phyloP scores from a whole-genome alignment of 2,888 invertebrate species.

The Tachystola acroxantha region DNA sequence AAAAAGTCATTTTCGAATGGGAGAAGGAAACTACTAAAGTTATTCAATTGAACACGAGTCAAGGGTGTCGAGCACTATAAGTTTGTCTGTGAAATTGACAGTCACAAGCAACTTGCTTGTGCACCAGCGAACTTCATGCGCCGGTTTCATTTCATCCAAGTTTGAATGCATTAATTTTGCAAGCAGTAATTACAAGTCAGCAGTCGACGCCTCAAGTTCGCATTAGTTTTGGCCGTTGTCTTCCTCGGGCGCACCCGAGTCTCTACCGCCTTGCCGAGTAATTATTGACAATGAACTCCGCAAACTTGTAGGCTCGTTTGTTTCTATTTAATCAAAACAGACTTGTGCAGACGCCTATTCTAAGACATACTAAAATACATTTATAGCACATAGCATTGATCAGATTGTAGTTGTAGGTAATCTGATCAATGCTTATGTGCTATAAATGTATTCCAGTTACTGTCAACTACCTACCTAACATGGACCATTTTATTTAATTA shows the following conservation, averaged over 20 bases:
- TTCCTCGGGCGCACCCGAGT: conserved; percentile 48
- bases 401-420: too few species aligned
- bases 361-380: too few species aligned
- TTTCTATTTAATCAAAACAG: conserved; percentile 59
- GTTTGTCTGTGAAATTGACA: conserved; percentile 39
- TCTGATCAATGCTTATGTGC: too few species aligned
- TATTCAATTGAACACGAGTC: conserved; percentile 32
- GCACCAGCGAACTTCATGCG: conserved; percentile 53
- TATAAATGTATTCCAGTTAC: too few species aligned
- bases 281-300: conserved; percentile 58
- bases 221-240: conserved; percentile 68
- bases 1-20: too few species aligned
- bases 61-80: conserved; percentile 35
- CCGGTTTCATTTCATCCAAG: conserved; percentile 72
- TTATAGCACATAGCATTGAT: too few species aligned
- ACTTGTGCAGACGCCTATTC: conserved; percentile 18
- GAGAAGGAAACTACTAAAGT: conserved; percentile 99
- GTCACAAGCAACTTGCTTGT: conserved; percentile 28
- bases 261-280: conserved; percentile 46
- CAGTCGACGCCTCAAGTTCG: conserved; percentile 62
- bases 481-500: too few species aligned
- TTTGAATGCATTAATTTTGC: conserved; percentile 75
- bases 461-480: too few species aligned
- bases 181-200: conserved; percentile 73
- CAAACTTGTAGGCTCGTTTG: conserved; percentile 59